A percentile compares a stretch with the other conserved stretches of the same genome.
These are phyloP conservation scores for Drosophila azteca DNA, from an alignment of 1,140 invertebrate species.

Conservation along the genomic window DNA sequence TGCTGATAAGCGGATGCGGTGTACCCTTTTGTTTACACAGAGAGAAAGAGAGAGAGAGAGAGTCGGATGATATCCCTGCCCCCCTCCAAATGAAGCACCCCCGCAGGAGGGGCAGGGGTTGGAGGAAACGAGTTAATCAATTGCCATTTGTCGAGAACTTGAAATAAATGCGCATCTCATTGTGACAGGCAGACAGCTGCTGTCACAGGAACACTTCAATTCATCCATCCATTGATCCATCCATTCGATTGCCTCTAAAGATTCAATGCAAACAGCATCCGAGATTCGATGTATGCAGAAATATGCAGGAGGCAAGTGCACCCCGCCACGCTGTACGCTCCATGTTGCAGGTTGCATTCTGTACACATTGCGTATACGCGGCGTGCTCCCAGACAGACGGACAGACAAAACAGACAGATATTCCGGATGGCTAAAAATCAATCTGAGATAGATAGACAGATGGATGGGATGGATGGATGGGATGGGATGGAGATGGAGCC, in stretches of 20 bases:
- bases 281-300: slow-evolving; percentile 48
- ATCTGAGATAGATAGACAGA: slow-evolving; percentile 64
- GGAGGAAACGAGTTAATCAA: slow-evolving; percentile 56
- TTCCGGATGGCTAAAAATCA: slow-evolving; percentile 61
- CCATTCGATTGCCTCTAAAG: not conserved
- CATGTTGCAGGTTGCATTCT: not conserved
- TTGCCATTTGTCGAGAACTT: slow-evolving; percentile 46
- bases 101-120: slow-evolving; percentile 1
- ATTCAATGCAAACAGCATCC: slow-evolving; percentile 13
- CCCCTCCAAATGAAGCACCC: slow-evolving; percentile 23
- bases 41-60: not conserved
- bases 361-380: slow-evolving; percentile 47
- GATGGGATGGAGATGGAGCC: slow-evolving; percentile 36
- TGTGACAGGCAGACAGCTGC: slow-evolving; percentile 29
- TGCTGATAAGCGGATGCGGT: slow-evolving; percentile 29
- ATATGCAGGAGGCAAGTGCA: slow-evolving; percentile 45
- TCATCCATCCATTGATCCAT: slow-evolving; percentile 1
- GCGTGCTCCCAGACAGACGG: slow-evolving; percentile 16
- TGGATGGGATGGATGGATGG: slow-evolving; percentile 52
- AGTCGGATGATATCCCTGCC: slow-evolving; percentile 7
- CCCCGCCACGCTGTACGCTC: not conserved
- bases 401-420: slow-evolving; percentile 48
- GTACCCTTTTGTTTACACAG: slow-evolving; percentile 1
- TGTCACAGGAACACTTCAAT: slow-evolving; percentile 4
- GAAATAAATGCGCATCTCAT: slow-evolving; percentile 55